phyloP scores from a whole-genome alignment of 2,888 invertebrate species.

The Cyrtodaria siliqua region DNA sequence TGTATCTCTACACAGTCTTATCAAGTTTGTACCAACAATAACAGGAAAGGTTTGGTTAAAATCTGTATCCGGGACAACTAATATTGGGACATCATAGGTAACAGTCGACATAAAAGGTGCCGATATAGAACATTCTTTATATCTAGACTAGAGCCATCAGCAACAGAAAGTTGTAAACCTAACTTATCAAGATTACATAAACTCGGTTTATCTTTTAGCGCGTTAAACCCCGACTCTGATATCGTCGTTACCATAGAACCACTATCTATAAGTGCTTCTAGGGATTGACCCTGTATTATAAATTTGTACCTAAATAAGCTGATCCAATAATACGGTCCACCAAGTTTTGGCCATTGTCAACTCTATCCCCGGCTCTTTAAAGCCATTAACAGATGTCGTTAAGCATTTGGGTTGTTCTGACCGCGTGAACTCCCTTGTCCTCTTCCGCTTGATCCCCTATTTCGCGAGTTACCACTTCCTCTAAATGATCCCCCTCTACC shows the following conservation, averaged over 20 bases:
- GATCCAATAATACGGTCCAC: no score
- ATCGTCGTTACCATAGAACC: conserved; percentile 1
- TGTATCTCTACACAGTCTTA: not conserved
- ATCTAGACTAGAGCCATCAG: conserved; percentile 4
- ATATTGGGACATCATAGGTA: not conserved
- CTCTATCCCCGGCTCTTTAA: not conserved
- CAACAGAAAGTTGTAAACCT: conserved; percentile 6
- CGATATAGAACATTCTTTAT: conserved; percentile 5
- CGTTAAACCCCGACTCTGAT: not conserved
- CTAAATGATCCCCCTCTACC: no score
- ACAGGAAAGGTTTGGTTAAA: conserved; percentile 5
- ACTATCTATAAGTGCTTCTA: not conserved
- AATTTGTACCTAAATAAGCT: no score
- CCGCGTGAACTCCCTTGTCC: not conserved
- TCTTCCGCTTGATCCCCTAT: not conserved
- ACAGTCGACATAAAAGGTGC: not conserved
- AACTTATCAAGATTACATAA: not conserved
- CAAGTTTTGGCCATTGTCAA: not conserved
- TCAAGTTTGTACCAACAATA: conserved; percentile 19
- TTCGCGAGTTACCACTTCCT: not conserved
- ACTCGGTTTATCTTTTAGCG: not conserved
- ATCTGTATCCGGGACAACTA: conserved; percentile 2
- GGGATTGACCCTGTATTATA: not conserved
- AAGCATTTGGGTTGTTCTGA: not conserved
- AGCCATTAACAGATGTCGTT: not conserved